phyloP scores from a whole-genome alignment of 2,888 invertebrate species.

The Embidobia sp. region DNA sequence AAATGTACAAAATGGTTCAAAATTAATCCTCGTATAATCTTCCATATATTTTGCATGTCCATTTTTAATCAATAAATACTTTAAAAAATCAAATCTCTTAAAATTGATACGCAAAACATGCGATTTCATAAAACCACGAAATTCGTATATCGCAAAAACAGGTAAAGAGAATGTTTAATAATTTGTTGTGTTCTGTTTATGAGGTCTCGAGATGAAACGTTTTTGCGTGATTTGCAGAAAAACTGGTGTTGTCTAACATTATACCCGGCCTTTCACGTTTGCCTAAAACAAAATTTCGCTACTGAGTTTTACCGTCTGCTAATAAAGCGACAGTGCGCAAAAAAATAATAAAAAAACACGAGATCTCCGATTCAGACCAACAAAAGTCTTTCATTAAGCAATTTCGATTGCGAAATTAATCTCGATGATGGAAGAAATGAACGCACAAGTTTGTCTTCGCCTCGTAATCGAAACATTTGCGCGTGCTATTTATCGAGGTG shows the following conservation, averaged over 20 bases:
- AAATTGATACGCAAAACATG: too few relatives aligned
- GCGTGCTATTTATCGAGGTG: too few relatives aligned
- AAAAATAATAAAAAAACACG: too few relatives aligned
- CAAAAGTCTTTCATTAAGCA: constrained; percentile 2
- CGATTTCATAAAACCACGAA: constrained; percentile 2
- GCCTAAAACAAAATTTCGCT: constrained; percentile 29
- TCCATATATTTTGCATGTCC: too few relatives aligned
- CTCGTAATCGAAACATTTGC: too few relatives aligned
- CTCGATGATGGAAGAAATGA: too few relatives aligned
- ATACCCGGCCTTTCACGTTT: constrained; percentile 11
- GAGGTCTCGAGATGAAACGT: constrained; percentile 32
- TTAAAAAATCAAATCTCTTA: too few relatives aligned
- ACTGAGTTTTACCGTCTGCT: constrained; percentile 1
- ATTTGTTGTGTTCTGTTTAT: constrained; percentile 18
- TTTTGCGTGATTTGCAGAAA: constrained; percentile 31
- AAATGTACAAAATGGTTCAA: too few relatives aligned
- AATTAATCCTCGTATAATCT: too few relatives aligned
- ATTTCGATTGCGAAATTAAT: not conserved
- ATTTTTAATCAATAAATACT: too few relatives aligned
- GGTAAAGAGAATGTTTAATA: constrained; percentile 26
- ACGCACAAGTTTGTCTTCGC: too few relatives aligned
- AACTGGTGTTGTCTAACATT: constrained; percentile 7
- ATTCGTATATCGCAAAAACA: not conserved
- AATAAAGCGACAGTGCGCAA: constrained; percentile 12
- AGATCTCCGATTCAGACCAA: too few relatives aligned